phyloP scores from a whole-genome alignment of 2,113 vertebrate species.

The Mesoclemmys tuberculata region DNA sequence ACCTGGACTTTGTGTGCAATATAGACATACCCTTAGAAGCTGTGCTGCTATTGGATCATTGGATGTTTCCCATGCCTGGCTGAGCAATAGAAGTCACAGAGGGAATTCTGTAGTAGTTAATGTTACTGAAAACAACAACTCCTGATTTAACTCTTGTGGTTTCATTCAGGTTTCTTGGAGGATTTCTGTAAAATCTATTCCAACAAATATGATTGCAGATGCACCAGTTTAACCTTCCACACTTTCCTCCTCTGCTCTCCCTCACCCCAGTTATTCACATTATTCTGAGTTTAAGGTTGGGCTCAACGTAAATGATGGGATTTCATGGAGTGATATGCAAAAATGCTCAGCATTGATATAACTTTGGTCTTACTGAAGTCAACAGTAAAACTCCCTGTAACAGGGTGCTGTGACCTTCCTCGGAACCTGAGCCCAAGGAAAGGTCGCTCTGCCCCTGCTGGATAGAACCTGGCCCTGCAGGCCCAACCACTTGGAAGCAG shows the following conservation, averaged over 20 bases:
- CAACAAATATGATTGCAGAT: background rate
- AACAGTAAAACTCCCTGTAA: background rate
- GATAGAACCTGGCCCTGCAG: no score
- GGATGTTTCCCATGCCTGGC: background rate
- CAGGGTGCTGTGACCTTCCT: no score
- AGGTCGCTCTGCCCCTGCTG: no score
- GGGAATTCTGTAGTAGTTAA: background rate
- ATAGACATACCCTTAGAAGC: background rate
- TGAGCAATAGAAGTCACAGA: background rate
- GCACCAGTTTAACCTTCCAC: background rate
- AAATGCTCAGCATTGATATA: background rate
- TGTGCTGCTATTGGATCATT: background rate
- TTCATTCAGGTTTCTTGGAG: background rate
- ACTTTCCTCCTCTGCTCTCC: background rate
- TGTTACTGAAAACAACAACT: background rate
- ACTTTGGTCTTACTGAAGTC: background rate
- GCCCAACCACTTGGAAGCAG: no score
- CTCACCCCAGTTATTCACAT: background rate
- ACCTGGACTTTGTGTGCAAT: background rate
- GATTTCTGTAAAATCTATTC: background rate
- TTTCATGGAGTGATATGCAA: background rate
- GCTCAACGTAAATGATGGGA: background rate
- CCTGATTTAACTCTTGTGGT: background rate
- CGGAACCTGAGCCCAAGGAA: no score
- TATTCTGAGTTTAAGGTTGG: background rate